Evolutionary conservation across 1,140 invertebrate genomes (phyloP).

Genomic region (Epicauta chinensis): DNA sequence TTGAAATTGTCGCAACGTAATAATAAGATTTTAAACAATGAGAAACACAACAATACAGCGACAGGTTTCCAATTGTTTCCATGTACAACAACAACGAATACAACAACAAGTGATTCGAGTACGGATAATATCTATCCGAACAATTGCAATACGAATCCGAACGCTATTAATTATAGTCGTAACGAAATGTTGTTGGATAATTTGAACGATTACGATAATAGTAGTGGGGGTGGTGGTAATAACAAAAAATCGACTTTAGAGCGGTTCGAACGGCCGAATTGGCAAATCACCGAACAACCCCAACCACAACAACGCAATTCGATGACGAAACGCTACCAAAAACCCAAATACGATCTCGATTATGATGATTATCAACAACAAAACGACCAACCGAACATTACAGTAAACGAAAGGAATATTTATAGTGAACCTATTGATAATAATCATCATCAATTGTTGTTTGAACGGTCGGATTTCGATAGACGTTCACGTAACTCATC

Average conservation of each 20-base stretch:
- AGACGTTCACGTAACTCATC: conserved; percentile 38
- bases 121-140: conserved; percentile 78
- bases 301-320: conserved; percentile 30
- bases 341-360: conserved; percentile 43
- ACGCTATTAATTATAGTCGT: conserved; percentile 73
- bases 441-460: conserved; percentile 18
- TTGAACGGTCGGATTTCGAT: conserved; percentile 47
- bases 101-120: conserved; percentile 60
- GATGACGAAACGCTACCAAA: conserved; percentile 49
- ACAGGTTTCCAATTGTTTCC: conserved; percentile 71
- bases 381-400: conserved; percentile 38
- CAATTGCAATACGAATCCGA: conserved; percentile 78
- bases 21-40: conserved; percentile 36
- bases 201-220: conserved; percentile 45
- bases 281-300: conserved; percentile 32
- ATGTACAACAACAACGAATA: conserved; percentile 50
- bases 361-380: conserved; percentile 41
- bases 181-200: conserved; percentile 52
- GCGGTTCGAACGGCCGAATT: conserved; percentile 40
- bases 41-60: conserved; percentile 35
- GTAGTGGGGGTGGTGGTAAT: conserved; percentile 36
- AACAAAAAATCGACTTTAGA: conserved; percentile 41
- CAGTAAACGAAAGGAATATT: conserved; percentile 36
- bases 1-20: conserved; percentile 54
- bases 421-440: conserved; percentile 40